phyloP scores from a whole-genome alignment of 2,797 vertebrate species.

The Agapornis canus region DNA sequence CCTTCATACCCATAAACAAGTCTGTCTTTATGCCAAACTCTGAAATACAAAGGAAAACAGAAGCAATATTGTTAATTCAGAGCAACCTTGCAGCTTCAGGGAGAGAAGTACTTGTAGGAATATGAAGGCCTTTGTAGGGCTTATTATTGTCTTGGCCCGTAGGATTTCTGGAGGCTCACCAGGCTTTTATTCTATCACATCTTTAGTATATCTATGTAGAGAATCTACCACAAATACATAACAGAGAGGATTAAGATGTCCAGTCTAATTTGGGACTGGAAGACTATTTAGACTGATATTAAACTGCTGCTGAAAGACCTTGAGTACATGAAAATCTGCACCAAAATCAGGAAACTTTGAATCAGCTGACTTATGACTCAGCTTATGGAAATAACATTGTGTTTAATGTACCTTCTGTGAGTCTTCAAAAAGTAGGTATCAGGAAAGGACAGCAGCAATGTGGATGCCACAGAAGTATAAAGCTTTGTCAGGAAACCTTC shows the following conservation, averaged over 20 bases:
- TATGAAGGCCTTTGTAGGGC: not conserved
- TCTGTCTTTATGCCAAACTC: constrained; percentile 9
- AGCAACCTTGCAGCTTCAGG: not conserved
- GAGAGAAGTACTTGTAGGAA: not conserved
- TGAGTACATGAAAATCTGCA: not conserved
- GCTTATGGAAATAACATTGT: not conserved
- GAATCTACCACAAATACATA: not conserved
- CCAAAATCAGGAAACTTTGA: not conserved
- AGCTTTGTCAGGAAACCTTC: constrained; percentile 55
- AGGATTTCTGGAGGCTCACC: not conserved
- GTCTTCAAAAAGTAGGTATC: not conserved
- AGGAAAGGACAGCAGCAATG: not conserved
- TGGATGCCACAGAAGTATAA: not conserved
- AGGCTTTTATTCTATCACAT: not conserved
- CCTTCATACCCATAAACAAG: constrained; percentile 9
- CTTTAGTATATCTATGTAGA: not conserved
- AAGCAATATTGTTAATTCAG: not conserved
- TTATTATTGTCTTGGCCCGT: not conserved
- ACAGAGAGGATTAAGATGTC: not conserved
- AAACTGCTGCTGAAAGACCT: not conserved
- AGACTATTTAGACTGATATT: not conserved
- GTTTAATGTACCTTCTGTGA: not conserved
- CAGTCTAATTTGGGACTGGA: not conserved
- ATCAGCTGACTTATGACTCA: not conserved
- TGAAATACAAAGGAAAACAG: not conserved